Evolutionary conservation across 1,140 invertebrate genomes (phyloP).

Genomic region (Asobara japonica): DNA sequence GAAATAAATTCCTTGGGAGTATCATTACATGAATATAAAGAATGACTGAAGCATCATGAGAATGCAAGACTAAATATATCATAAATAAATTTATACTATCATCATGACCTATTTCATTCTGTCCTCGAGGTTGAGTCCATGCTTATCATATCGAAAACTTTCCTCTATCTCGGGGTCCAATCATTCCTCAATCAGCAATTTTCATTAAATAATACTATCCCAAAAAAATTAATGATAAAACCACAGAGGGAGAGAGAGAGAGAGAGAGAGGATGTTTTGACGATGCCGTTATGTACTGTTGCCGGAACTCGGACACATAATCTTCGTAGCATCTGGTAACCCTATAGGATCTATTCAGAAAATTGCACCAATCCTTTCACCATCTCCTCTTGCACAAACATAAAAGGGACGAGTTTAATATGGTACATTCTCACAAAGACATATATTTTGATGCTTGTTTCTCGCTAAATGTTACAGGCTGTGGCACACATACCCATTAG

Average conservation of each 20-base stretch:
- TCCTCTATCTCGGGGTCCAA: neutral
- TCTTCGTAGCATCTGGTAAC: neutral
- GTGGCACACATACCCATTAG: slow-evolving; percentile 18
- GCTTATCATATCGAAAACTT: neutral
- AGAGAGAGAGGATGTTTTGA: neutral
- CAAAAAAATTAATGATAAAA: neutral
- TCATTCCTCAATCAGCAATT: neutral
- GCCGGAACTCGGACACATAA: neutral
- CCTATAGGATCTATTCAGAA: neutral
- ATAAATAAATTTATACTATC: neutral
- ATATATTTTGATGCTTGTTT: neutral
- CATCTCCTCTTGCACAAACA: slow-evolving; percentile 2
- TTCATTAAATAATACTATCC: neutral
- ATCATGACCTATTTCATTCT: slow-evolving; percentile 7
- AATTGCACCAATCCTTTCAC: neutral
- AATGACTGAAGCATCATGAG: neutral
- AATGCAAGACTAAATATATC: neutral
- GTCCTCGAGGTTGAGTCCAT: neutral
- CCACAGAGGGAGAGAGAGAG: neutral
- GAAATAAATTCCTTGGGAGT: slow-evolving; percentile 1
- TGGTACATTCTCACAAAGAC: neutral
- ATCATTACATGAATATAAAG: neutral
- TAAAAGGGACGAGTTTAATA: neutral
- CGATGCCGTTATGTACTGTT: neutral
- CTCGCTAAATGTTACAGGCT: neutral